Conservation (phyloP, 2,797 vertebrate species). For the Rousettus madagascariensis region DNA sequence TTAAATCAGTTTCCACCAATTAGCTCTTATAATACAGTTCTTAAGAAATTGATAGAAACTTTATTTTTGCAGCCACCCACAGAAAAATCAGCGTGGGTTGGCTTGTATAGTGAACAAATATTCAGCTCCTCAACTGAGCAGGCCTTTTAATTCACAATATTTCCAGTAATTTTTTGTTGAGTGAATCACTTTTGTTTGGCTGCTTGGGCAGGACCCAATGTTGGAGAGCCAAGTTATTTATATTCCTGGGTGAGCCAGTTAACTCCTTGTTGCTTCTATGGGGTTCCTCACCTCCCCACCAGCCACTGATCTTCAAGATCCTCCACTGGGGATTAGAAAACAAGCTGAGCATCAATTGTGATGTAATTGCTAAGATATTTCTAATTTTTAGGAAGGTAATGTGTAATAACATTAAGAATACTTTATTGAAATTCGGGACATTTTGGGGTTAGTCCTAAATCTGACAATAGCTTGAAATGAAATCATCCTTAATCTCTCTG, state of each 20-base stretch:
- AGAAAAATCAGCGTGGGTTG: conserved; percentile 50
- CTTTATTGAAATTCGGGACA: conserved; percentile 1
- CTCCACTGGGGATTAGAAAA: not conserved
- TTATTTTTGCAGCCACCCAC: conserved; percentile 48
- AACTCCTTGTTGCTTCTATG: not conserved
- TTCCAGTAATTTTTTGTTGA: conserved; percentile 24
- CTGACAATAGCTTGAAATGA: conserved; percentile 17
- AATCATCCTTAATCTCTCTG: conserved; percentile 20
- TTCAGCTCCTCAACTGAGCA: not conserved
- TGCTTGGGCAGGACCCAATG: not conserved
- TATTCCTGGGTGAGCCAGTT: not conserved
- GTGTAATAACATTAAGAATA: not conserved
- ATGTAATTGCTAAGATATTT: not conserved
- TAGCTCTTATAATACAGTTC: conserved; percentile 52
- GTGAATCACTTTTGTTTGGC: conserved; percentile 1
- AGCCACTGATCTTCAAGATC: not conserved
- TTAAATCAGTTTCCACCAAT: conserved; percentile 38
- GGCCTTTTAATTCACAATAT: conserved; percentile 47
- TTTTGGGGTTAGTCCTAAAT: not conserved
- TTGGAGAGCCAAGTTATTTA: not conserved
- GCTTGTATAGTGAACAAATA: conserved; percentile 36
- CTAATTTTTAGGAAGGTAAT: not conserved
- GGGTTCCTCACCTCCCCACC: not conserved
- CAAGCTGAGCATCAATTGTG: not conserved
- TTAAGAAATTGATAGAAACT: conserved; percentile 49